Percentiles rank a stretch among this genome's conserved stretches.
Conservation (phyloP, 1,140 invertebrate genomes). For the Chlorops oryzae region DNA sequence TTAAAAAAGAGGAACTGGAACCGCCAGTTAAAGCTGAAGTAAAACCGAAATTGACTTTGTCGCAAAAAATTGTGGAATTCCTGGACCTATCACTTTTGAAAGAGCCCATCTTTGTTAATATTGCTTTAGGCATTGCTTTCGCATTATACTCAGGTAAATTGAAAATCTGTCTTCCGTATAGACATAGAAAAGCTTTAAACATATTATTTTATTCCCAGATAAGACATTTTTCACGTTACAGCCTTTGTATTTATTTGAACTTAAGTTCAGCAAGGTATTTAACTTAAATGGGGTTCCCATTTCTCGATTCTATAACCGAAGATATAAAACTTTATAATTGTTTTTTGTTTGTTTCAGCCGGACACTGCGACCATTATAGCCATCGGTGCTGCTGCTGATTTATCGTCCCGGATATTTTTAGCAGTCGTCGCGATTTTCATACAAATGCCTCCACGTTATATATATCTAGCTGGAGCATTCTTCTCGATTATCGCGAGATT, state of each 20-base stretch:
- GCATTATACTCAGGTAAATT: conserved; percentile 54
- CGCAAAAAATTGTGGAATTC: conserved; percentile 51
- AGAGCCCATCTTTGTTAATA: conserved; percentile 55
- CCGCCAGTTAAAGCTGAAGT: no score
- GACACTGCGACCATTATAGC: conserved; percentile 53
- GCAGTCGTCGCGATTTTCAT: conserved; percentile 49
- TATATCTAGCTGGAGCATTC: conserved; percentile 51
- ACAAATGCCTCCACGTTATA: conserved; percentile 50
- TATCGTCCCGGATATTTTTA: conserved; percentile 50
- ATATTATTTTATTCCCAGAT: no score
- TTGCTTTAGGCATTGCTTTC: conserved; percentile 53
- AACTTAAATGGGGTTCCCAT: neutral
- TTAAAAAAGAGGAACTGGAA: neutral
- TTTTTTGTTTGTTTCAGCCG: conserved; percentile 28
- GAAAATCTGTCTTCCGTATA: no score
- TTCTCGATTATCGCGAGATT: conserved; percentile 50
- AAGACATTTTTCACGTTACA: conserved; percentile 59
- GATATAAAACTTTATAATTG: no score
- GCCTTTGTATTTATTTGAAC: conserved; percentile 52
- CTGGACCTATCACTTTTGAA: conserved; percentile 56
- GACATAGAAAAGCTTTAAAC: no score
- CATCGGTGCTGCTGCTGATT: conserved; percentile 52
- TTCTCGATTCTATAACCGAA: neutral
- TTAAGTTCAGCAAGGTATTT: conserved; percentile 50
- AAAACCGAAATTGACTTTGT: neutral